Conservation (phyloP, 2,888 invertebrate genomes). For the Melolontha melolontha region DNA sequence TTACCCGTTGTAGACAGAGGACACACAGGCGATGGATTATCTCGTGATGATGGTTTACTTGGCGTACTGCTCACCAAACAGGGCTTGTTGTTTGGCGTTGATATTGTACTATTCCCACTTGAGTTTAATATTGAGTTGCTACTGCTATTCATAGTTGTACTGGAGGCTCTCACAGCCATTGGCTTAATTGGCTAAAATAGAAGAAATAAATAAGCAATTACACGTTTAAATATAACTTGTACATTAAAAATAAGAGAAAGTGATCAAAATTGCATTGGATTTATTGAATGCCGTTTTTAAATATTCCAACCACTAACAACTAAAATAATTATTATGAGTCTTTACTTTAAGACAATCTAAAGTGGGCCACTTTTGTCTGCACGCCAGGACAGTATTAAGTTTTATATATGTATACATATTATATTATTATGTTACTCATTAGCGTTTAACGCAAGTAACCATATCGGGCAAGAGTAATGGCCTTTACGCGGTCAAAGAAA, state of each 20-base stretch:
- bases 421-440: too few relatives aligned
- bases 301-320: too few relatives aligned
- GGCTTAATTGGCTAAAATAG: conserved; percentile 84
- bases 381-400: too few relatives aligned
- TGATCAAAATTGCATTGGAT: background rate
- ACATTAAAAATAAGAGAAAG: background rate
- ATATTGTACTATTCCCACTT: conserved; percentile 63
- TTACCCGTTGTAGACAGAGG: conserved; percentile 63
- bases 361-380: too few relatives aligned
- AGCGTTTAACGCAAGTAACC: too few relatives aligned
- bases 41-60: conserved; percentile 59
- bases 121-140: conserved; percentile 67
- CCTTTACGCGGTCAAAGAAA: too few relatives aligned
- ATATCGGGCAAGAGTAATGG: too few relatives aligned
- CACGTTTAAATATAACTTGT: background rate
- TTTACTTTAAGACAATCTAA: too few relatives aligned
- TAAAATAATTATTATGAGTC: too few relatives aligned
- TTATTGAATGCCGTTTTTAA: too few relatives aligned
- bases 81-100: conserved; percentile 61
- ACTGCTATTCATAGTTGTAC: conserved; percentile 65
- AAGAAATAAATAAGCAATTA: background rate
- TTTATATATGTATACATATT: too few relatives aligned
- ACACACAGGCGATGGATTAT: conserved; percentile 66
- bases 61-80: conserved; percentile 62
- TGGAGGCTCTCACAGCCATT: conserved; percentile 81